Conservation (phyloP, 1,140 invertebrate genomes). For the Aphaenogaster ashmeadi region DNA sequence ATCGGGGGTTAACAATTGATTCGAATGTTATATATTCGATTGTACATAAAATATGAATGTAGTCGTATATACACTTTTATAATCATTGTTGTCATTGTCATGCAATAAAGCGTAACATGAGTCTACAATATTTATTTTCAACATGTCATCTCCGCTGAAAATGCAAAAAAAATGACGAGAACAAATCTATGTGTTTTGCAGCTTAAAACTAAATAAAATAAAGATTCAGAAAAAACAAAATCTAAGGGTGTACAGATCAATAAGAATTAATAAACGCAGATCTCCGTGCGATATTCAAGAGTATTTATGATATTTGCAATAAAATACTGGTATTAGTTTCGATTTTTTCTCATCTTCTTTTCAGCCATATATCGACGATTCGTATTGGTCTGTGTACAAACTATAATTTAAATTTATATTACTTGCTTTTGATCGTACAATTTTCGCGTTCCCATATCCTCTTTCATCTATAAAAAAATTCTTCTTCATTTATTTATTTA, state of each 20-base stretch:
- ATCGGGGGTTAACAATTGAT: slow-evolving; percentile 4
- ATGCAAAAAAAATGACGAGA: not conserved
- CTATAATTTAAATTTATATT: not conserved
- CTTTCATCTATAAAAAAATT: not conserved
- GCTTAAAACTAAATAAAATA: not conserved
- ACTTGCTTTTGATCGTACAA: not conserved
- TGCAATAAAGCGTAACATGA: slow-evolving; percentile 34
- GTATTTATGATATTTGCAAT: not conserved
- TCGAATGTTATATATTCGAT: not conserved
- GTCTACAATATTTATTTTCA: not conserved
- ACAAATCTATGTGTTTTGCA: not conserved
- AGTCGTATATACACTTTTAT: slow-evolving; percentile 38
- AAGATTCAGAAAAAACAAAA: not conserved
- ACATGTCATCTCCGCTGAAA: not conserved
- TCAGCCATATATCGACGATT: not conserved
- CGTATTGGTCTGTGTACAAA: not conserved
- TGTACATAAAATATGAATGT: slow-evolving; percentile 29
- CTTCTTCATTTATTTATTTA: not conserved
- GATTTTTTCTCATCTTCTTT: not conserved
- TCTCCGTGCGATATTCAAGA: not conserved
- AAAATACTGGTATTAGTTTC: not conserved
- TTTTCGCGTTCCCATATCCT: not conserved
- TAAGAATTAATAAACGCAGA: not conserved
- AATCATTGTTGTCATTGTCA: slow-evolving; percentile 54
- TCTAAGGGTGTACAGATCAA: not conserved